Conservation (phyloP, 2,113 vertebrate genomes). For the Podiceps cristatus region DNA sequence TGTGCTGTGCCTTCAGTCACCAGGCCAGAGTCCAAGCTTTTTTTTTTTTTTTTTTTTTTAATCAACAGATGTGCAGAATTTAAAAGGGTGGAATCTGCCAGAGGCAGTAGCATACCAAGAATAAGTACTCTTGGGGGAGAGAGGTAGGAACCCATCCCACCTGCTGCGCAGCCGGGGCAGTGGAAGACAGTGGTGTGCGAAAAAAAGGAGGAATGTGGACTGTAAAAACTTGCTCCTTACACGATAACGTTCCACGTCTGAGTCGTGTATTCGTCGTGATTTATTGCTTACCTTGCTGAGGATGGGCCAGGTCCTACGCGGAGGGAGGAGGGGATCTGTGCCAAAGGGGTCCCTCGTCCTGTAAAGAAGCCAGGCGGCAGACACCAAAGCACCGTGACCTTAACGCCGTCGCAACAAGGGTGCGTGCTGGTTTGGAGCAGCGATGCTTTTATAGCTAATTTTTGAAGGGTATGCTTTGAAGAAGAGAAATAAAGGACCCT, state of each 20-base stretch:
- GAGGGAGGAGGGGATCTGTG: neutral
- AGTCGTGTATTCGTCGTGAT: accelerated
- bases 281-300: neutral
- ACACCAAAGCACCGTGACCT: accelerated
- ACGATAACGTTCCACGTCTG: neutral
- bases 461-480: neutral
- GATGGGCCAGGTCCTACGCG: neutral
- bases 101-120: slow-evolving; percentile 25
- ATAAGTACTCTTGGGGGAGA: neutral
- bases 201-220: neutral
- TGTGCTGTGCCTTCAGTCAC: neutral
- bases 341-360: neutral
- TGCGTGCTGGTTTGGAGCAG: neutral
- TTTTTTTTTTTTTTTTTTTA: neutral
- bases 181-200: accelerated
- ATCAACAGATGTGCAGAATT: slow-evolving; percentile 50
- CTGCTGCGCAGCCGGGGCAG: neutral
- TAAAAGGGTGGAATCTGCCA: slow-evolving; percentile 45
- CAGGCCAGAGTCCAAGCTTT: neutral
- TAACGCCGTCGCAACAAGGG: no score
- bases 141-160: neutral
- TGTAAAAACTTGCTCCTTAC: neutral
- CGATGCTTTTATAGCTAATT: neutral
- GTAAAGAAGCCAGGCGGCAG: neutral
- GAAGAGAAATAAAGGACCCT: neutral